Evolutionary conservation across 2,888 invertebrate species (phyloP).

Genomic region (Tipula lateralis): DNA sequence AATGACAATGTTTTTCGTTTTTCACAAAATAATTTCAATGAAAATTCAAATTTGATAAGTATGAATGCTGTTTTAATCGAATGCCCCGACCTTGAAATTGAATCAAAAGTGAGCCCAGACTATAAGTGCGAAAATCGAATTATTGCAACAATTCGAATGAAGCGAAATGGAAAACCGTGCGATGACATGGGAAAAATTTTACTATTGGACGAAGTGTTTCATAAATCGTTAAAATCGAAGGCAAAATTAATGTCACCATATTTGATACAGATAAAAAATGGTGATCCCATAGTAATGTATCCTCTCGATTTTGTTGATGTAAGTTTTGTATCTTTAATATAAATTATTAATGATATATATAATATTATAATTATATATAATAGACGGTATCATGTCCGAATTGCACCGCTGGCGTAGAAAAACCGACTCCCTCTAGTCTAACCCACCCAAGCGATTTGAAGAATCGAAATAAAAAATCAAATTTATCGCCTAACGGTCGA

Average conservation of each 20-base stretch:
- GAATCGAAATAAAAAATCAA: background rate
- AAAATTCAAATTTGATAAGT: background rate
- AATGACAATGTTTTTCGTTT: background rate
- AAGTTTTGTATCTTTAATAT: conserved; percentile 32
- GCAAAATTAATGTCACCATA: conserved; percentile 41
- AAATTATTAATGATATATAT: background rate
- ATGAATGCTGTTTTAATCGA: conserved; percentile 37
- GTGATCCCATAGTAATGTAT: conserved; percentile 41
- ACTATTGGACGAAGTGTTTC: conserved; percentile 40
- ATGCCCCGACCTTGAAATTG: conserved; percentile 34
- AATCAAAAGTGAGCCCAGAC: background rate
- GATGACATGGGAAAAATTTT: conserved; percentile 36
- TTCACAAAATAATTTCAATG: background rate
- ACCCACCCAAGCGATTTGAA: background rate
- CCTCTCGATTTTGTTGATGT: conserved; percentile 40
- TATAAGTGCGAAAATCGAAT: conserved; percentile 37
- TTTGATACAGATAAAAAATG: conserved; percentile 39
- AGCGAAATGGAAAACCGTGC: conserved; percentile 35
- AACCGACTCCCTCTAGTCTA: too few species aligned
- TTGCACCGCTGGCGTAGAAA: background rate
- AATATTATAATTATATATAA: too few species aligned
- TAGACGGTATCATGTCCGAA: background rate
- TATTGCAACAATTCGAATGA: conserved; percentile 39
- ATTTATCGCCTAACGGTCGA: background rate
- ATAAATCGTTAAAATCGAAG: conserved; percentile 36